These are phyloP conservation scores for Amia ocellicauda DNA, from an alignment of 2,113 vertebrate genomes.

Conservation along the genomic window DNA sequence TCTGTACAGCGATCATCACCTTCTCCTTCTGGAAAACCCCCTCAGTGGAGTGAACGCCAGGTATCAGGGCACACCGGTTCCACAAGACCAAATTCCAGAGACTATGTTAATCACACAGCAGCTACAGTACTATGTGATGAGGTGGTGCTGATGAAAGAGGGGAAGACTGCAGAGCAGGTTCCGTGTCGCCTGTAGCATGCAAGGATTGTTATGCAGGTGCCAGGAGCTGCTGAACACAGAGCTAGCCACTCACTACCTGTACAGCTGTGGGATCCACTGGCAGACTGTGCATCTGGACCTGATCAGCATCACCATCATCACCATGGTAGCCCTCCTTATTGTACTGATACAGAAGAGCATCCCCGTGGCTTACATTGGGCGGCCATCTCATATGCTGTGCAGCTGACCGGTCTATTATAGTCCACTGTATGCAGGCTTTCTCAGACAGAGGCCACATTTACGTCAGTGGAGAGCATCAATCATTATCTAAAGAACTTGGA, in stretches of 20 bases:
- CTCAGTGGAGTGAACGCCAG: constrained; percentile 71
- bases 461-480: constrained; percentile 77
- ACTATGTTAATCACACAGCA: constrained; percentile 76
- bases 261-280: constrained; percentile 73
- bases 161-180: constrained; percentile 71
- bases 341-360: constrained; percentile 72
- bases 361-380: constrained; percentile 68
- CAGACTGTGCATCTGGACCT: constrained; percentile 73
- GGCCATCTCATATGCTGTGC: constrained; percentile 71
- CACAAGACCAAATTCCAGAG: constrained; percentile 58
- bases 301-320: constrained; percentile 70
- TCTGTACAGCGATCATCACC: constrained; percentile 66
- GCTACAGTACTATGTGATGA: constrained; percentile 73
- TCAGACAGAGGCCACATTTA: constrained; percentile 76
- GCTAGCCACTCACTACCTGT: constrained; percentile 72
- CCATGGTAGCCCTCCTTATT: constrained; percentile 62
- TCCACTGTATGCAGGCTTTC: constrained; percentile 70
- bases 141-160: constrained; percentile 72
- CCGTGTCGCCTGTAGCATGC: constrained; percentile 73
- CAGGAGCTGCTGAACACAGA: constrained; percentile 71
- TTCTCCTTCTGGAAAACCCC: constrained; percentile 74
- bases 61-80: constrained; percentile 68
- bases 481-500: constrained; percentile 75
- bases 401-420: constrained; percentile 76
- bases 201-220: constrained; percentile 73